phyloP scores from a whole-genome alignment of 2,888 invertebrate species.

The Netelia virgata region DNA sequence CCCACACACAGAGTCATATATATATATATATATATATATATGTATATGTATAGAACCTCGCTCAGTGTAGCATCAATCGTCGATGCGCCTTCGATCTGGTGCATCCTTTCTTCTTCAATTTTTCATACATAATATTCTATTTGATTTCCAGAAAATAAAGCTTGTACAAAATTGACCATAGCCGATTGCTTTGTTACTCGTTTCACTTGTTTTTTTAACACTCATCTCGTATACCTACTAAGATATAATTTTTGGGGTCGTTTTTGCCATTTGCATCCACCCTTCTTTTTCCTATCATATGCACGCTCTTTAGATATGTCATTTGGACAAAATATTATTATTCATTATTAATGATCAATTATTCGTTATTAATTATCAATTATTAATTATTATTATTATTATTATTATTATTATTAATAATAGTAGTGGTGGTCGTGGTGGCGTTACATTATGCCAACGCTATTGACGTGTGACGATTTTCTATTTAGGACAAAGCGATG shows the following conservation, averaged over 20 bases:
- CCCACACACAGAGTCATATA: not conserved
- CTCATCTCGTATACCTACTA: conserved; percentile 46
- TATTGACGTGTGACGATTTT: not conserved
- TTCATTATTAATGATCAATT: too few species aligned
- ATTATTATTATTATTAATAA: conserved; percentile 2
- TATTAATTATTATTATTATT: conserved; percentile 10
- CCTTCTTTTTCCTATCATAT: conserved; percentile 38
- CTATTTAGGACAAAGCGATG: not conserved
- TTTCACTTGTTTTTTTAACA: conserved; percentile 63
- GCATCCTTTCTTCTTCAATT: conserved; percentile 50
- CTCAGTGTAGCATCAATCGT: not conserved
- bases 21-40: not conserved
- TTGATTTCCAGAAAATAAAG: conserved; percentile 82
- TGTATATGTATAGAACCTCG: not conserved
- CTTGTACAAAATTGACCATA: conserved; percentile 84
- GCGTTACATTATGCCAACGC: not conserved
- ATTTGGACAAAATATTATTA: conserved; percentile 50
- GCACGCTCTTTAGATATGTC: conserved; percentile 54
- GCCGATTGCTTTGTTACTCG: conserved; percentile 81
- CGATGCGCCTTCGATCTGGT: conserved; percentile 18
- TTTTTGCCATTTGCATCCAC: conserved; percentile 48
- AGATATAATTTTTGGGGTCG: conserved; percentile 76
- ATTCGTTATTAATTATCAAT: not conserved
- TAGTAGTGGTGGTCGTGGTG: not conserved
- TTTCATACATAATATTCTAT: conserved; percentile 71